Conservation (phyloP, 1,140 invertebrate genomes). For the Aphaenogaster rudis region DNA sequence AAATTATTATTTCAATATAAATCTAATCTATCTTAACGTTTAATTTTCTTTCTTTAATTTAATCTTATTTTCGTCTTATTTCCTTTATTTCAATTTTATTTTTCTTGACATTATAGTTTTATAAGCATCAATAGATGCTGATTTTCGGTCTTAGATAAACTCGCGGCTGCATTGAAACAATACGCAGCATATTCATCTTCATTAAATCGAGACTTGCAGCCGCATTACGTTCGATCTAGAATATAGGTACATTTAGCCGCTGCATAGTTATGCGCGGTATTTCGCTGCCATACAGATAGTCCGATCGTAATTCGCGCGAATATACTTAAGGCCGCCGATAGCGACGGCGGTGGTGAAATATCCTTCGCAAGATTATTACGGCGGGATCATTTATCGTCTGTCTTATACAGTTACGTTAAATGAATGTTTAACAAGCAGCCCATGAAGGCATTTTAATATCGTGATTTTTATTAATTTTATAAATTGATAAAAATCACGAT, state of each 20-base stretch:
- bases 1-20: background rate
- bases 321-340: slow-evolving; percentile 21
- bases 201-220: background rate
- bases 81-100: background rate
- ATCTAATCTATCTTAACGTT: background rate
- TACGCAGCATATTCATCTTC: slow-evolving; percentile 23
- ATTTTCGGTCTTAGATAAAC: background rate
- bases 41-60: background rate
- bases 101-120: background rate
- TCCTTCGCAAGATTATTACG: slow-evolving; percentile 6
- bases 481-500: background rate
- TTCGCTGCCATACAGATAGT: slow-evolving; percentile 13
- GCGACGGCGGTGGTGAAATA: slow-evolving; percentile 5
- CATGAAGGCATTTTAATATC: slow-evolving; percentile 2
- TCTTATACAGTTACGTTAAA: slow-evolving; percentile 9
- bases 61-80: background rate
- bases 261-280: slow-evolving; percentile 13
- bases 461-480: too few species aligned
- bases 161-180: background rate
- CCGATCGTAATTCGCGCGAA: slow-evolving; percentile 15
- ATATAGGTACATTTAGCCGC: slow-evolving; percentile 24
- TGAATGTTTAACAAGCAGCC: slow-evolving; percentile 8
- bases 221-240: slow-evolving; percentile 11
- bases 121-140: background rate
- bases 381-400: slow-evolving; percentile 20